Conservation (phyloP, 2,113 vertebrate species). For the Myrmophylax atrothorax region DNA sequence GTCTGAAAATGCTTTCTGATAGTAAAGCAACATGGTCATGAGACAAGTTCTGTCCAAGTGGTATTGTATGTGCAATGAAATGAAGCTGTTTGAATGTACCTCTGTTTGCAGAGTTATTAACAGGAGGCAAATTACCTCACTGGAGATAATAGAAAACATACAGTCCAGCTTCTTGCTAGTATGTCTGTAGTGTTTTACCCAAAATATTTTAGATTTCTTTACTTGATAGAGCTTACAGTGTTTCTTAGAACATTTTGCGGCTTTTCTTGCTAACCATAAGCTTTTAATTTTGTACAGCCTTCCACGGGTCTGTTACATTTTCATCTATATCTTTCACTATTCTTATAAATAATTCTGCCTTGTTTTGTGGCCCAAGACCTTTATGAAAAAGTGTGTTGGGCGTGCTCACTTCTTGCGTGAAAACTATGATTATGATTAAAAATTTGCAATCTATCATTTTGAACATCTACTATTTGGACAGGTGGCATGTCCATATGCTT, state of each 20-base stretch:
- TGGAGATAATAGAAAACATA: neutral
- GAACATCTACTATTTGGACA: neutral
- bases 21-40: neutral
- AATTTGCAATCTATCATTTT: neutral
- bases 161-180: neutral
- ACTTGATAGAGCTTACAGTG: neutral
- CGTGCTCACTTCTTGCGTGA: neutral
- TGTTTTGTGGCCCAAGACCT: neutral
- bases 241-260: neutral
- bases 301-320: neutral
- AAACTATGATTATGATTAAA: neutral
- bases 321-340: neutral
- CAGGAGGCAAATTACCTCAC: neutral
- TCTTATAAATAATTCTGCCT: neutral
- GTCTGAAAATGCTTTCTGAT: neutral
- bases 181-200: neutral
- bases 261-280: neutral
- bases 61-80: neutral
- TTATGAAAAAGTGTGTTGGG: neutral
- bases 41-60: neutral
- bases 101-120: neutral
- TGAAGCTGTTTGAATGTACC: neutral
- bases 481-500: neutral
- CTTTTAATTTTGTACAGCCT: neutral
- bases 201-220: neutral